Conservation (phyloP, 2,113 vertebrate genomes). For the Phrynosoma platyrhinos region DNA sequence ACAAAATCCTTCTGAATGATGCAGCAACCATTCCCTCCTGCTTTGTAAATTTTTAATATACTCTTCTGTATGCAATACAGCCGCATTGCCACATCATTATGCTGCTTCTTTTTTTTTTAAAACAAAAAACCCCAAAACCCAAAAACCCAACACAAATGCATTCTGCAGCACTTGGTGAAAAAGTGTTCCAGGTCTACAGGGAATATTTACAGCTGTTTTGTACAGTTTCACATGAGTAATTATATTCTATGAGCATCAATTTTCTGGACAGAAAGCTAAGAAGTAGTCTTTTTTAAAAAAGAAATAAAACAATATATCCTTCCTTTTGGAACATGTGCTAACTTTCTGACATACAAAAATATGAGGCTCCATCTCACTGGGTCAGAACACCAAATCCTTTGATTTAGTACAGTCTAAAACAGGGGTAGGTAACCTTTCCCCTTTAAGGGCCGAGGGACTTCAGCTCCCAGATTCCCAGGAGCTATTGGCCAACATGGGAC, state of each 20-base stretch:
- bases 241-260: constrained; percentile 26
- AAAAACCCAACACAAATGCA: too few relatives aligned
- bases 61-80: constrained; percentile 39
- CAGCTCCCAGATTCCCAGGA: too few relatives aligned
- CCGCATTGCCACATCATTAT: constrained; percentile 22
- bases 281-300: neutral
- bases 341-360: neutral
- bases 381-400: neutral
- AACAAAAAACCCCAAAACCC: too few relatives aligned
- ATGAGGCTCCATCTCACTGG: neutral
- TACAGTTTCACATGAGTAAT: constrained; percentile 35
- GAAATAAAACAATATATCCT: neutral
- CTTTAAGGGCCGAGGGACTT: too few relatives aligned
- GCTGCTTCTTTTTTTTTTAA: neutral
- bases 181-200: constrained; percentile 24
- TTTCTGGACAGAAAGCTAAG: constrained; percentile 27
- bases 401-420: too few relatives aligned
- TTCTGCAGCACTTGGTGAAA: constrained; percentile 18
- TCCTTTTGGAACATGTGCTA: neutral
- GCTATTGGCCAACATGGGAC: too few relatives aligned
- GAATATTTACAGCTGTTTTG: constrained; percentile 40
- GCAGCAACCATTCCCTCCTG: rapidly evolving
- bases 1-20: neutral
- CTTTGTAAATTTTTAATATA: neutral
- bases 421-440: too few relatives aligned